A percentile compares a stretch with the other conserved stretches of the same genome.
Evolutionary conservation across 1,140 invertebrate species (phyloP).

Genomic region (Calosoma granatense): DNA sequence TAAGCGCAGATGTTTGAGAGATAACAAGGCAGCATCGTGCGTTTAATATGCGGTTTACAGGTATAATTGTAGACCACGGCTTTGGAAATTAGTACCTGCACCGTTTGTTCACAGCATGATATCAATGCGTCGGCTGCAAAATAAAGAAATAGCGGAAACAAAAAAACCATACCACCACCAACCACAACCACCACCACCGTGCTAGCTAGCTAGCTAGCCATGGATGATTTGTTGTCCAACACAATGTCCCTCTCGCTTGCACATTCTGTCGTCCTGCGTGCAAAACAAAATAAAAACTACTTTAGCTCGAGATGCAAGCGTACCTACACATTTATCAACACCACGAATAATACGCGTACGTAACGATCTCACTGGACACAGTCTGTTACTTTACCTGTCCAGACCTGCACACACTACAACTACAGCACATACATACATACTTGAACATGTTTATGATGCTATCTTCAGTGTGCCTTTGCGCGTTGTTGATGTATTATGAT

Average conservation of each 20-base stretch:
- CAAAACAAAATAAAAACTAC: not conserved
- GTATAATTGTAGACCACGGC: slow-evolving; percentile 17
- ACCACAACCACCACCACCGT: no score
- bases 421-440: no score
- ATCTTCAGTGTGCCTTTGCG: no score
- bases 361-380: no score
- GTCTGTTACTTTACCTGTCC: no score
- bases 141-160: not conserved
- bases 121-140: not conserved
- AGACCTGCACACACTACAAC: no score
- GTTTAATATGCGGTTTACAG: slow-evolving; percentile 15
- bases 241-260: not conserved
- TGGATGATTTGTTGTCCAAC: not conserved
- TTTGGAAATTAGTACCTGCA: slow-evolving; percentile 15
- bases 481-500: no score
- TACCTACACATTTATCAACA: no score
- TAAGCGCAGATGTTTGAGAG: slow-evolving; percentile 9
- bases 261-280: not conserved
- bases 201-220: no score
- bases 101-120: not conserved
- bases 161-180: not conserved
- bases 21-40: slow-evolving; percentile 15
- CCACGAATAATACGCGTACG: no score
- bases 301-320: no score
- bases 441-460: no score